Evolutionary conservation across 2,113 vertebrate species (phyloP).

Genomic region (Leiothrix lutea): DNA sequence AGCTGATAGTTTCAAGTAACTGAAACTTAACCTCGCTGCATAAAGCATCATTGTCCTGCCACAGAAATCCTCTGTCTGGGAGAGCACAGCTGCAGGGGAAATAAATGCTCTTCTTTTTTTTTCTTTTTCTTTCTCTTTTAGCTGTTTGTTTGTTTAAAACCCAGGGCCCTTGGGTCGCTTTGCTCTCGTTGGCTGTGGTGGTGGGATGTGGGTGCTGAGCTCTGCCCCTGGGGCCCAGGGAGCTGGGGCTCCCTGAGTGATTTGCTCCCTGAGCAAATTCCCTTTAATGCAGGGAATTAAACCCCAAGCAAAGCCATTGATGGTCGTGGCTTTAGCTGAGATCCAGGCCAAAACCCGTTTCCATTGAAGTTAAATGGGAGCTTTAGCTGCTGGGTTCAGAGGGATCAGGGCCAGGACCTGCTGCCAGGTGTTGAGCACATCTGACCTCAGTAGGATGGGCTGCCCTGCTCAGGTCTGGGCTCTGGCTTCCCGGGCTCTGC

Average conservation of each 20-base stretch:
- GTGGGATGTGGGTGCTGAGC: background rate
- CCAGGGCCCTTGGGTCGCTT: background rate
- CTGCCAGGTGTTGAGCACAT: background rate
- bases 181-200: rapidly evolving
- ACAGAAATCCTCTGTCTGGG: constrained; percentile 78
- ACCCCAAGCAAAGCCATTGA: background rate
- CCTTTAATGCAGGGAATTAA: background rate
- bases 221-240: background rate
- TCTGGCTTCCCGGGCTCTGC: background rate
- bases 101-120: constrained; percentile 77
- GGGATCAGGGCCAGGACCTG: background rate
- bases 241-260: background rate
- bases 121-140: constrained; percentile 12
- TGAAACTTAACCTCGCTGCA: constrained; percentile 73
- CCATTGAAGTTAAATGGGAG: background rate
- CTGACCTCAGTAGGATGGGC: background rate
- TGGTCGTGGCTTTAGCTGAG: background rate
- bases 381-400: background rate
- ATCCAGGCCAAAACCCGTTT: background rate
- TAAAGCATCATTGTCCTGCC: constrained; percentile 86
- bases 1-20: constrained; percentile 78
- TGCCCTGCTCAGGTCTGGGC: background rate
- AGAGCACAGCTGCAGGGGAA: constrained; percentile 83
- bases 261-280: too few species aligned
- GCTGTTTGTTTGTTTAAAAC: constrained; percentile 51